Evolutionary conservation across 2,888 invertebrate genomes (phyloP), one percentile per base, ranked within the genome.

Genomic region (Deilephila porcellus): DNA sequence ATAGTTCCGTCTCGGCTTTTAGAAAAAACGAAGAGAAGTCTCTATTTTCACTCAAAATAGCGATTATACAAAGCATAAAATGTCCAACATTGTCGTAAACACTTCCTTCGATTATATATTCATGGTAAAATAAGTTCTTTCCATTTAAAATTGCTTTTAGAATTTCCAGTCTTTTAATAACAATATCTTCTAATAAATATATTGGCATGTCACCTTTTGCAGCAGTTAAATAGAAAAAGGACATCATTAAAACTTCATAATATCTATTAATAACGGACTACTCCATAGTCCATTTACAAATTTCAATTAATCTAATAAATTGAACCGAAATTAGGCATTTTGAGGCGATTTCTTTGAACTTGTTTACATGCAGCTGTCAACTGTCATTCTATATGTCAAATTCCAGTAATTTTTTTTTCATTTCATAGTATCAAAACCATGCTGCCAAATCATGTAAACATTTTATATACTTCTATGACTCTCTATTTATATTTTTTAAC

Each of bases 51-150:
- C 86, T 81, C 71, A 93, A 78, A 75, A 88, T 88, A 7, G 90
- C 83, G 32, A 90, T 82, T 77, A 94, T 89, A 85, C 96, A 95
- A 20, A 96, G 83, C 80, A 91, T 90, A 81, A 95, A 96, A 85
- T 96, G 96, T 59, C 96, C 96, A 64, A 95, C 91, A 76, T 95
- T 95, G 80, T 96, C 96, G 77, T 95, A 93, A 14, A 93, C 79
- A 75, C 96, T 95, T 77, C 95, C 95, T 86, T 96, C 96, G 19
- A 95, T 85, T 63, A 96, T 88, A 88, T 94, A 96, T 86, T 96
- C 95, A 67, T 94, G 95, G 75, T 95, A 95, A 76, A 79, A 79
- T 37, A 76, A 76, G 71, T 82, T 76, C 73, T 91, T 86, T 45
- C 86, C 84, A 64, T 86, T 86, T 63, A 86, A 81, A 73, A 95